phyloP scores from a whole-genome alignment of 1,140 invertebrate species.

The Parasteatoda tepidariorum region DNA sequence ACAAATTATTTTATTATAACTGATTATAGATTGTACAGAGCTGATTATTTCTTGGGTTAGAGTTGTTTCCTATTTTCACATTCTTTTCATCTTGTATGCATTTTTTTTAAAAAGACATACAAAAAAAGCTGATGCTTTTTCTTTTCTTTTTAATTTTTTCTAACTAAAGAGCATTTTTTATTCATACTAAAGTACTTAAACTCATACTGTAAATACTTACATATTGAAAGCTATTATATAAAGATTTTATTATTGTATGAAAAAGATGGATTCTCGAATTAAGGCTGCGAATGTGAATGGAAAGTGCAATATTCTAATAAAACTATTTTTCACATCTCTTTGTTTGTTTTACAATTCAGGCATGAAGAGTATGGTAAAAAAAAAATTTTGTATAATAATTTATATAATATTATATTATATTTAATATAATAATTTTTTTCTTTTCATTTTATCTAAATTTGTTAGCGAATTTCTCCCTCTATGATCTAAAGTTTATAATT shows the following conservation, averaged over 20 bases:
- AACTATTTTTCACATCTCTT: not conserved
- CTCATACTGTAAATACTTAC: constrained; percentile 56
- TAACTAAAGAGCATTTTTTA: not conserved
- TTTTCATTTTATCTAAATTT: not conserved
- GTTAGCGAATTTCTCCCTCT: too few relatives aligned
- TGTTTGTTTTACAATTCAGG: not conserved
- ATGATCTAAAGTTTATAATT: too few relatives aligned
- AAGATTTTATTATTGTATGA: constrained; percentile 25
- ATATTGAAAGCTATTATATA: constrained; percentile 19
- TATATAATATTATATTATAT: not conserved
- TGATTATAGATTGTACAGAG: constrained; percentile 49
- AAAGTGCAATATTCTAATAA: constrained; percentile 26
- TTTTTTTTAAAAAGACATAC: constrained; percentile 25
- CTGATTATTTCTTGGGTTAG: constrained; percentile 34
- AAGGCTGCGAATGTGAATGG: constrained; percentile 1
- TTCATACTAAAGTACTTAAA: constrained; percentile 49
- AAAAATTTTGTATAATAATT: not conserved
- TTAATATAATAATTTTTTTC: not conserved
- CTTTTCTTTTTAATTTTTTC: not conserved
- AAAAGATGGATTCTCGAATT: not conserved
- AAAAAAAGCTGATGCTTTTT: not conserved
- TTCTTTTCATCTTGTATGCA: constrained; percentile 33
- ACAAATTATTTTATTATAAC: constrained; percentile 58
- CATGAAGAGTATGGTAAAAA: not conserved
- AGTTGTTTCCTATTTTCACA: constrained; percentile 53